Conservation (phyloP, 2,797 vertebrate genomes). For the Buphagus erythrorhynchus region DNA sequence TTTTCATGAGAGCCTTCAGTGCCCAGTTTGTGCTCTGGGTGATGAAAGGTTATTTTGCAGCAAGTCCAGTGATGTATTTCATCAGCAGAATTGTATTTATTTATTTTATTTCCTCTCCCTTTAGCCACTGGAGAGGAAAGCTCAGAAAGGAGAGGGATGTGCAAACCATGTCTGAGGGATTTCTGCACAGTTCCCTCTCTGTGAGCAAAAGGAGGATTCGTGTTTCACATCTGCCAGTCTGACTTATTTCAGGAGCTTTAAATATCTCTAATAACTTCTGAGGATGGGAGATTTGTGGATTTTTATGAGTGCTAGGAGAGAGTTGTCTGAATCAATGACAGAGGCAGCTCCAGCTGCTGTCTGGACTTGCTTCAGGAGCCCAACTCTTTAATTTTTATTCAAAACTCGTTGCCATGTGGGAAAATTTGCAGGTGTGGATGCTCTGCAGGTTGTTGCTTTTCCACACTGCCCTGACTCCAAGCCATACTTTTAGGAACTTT, state of each 20-base stretch:
- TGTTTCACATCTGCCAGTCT: background rate
- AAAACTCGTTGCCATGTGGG: background rate
- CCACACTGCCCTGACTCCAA: background rate
- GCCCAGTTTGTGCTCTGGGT: background rate
- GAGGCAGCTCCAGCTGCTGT: background rate
- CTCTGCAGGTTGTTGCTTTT: background rate
- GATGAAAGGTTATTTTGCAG: background rate
- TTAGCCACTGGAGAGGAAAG: background rate
- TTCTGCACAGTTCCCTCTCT: background rate
- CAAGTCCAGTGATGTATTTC: background rate
- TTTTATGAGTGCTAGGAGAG: background rate
- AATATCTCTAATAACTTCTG: background rate
- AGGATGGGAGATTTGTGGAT: background rate
- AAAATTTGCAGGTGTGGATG: background rate
- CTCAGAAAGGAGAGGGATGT: background rate
- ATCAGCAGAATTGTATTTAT: background rate
- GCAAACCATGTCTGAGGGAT: background rate
- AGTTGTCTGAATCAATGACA: background rate
- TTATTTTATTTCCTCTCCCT: background rate
- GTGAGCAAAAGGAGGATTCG: background rate
- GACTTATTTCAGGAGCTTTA: background rate
- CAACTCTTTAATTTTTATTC: background rate
- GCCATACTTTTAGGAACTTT: rapidly evolving
- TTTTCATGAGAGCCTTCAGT: background rate
- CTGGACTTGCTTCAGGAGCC: background rate